phyloP scores from a whole-genome alignment of 2,113 vertebrate species.

The Cercopithecus mona region DNA sequence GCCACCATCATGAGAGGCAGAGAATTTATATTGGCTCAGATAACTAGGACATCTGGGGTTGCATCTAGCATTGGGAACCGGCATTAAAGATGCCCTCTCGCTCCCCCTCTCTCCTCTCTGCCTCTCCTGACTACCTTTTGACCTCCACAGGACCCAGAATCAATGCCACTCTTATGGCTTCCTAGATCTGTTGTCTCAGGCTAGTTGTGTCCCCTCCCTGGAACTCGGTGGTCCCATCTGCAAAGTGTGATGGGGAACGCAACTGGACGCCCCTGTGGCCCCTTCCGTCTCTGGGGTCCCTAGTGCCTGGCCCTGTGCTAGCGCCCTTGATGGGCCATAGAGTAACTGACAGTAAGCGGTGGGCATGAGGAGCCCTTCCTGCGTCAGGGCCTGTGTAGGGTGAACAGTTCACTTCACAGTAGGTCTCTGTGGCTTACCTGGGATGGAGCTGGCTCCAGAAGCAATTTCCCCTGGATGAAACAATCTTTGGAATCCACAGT shows the following conservation, averaged over 20 bases:
- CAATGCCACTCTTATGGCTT: not conserved
- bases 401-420: not conserved
- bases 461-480: not conserved
- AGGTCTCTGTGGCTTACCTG: not conserved
- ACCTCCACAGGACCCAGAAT: not conserved
- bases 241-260: rapidly evolving
- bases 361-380: not conserved
- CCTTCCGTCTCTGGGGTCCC: not conserved
- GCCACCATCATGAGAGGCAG: no score
- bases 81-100: not conserved
- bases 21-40: no score
- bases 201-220: not conserved
- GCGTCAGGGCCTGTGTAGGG: not conserved
- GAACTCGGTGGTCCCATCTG: not conserved
- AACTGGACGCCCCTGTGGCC: rapidly evolving
- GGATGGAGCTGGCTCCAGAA: not conserved
- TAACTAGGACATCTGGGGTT: no score
- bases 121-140: not conserved
- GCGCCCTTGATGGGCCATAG: rapidly evolving
- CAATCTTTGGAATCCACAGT: not conserved
- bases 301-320: not conserved
- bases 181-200: rapidly evolving
- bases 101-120: rapidly evolving
- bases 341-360: not conserved
- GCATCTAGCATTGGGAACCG: no score